A percentile compares a stretch with the other conserved stretches of the same genome.
phyloP scores from a whole-genome alignment of 2,888 invertebrate genomes.

The Pollenia amentaria region DNA sequence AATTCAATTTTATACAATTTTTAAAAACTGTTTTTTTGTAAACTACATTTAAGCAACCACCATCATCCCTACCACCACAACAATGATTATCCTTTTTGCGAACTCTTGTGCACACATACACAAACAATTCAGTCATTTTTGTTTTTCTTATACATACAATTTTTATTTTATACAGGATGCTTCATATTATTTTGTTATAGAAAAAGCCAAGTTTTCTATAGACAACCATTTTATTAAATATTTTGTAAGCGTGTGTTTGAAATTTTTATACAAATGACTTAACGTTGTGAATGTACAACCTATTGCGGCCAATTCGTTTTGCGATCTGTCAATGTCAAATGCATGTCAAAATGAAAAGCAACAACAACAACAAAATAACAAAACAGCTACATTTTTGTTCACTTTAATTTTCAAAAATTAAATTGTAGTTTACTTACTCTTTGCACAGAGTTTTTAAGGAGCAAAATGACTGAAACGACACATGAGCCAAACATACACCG shows the following conservation, averaged over 20 bases:
- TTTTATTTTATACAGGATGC: conserved; percentile 7
- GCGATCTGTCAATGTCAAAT: conserved; percentile 84
- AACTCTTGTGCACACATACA: background rate
- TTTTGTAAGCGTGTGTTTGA: conserved; percentile 7
- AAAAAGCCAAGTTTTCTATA: conserved; percentile 38
- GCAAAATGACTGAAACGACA: background rate
- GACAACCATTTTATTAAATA: background rate
- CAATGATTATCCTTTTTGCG: conserved; percentile 45
- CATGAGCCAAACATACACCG: too few relatives aligned
- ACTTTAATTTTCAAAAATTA: conserved; percentile 69
- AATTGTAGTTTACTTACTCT: conserved; percentile 69
- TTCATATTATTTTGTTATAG: conserved; percentile 30
- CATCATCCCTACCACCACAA: background rate
- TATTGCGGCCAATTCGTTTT: conserved; percentile 76
- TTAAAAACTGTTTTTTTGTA: conserved; percentile 12
- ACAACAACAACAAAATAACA: conserved; percentile 51
- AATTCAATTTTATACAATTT: conserved; percentile 42
- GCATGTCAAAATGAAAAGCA: conserved; percentile 81
- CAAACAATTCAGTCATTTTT: conserved; percentile 41
- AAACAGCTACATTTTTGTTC: conserved; percentile 73
- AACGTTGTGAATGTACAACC: conserved; percentile 58
- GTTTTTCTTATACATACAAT: background rate
- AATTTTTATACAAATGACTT: conserved; percentile 34
- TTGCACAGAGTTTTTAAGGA: conserved; percentile 22
- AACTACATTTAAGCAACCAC: conserved; percentile 13